Base-by-base conservation (phyloP, 2,797 vertebrate species). In the Buceros bicornis region DNA sequence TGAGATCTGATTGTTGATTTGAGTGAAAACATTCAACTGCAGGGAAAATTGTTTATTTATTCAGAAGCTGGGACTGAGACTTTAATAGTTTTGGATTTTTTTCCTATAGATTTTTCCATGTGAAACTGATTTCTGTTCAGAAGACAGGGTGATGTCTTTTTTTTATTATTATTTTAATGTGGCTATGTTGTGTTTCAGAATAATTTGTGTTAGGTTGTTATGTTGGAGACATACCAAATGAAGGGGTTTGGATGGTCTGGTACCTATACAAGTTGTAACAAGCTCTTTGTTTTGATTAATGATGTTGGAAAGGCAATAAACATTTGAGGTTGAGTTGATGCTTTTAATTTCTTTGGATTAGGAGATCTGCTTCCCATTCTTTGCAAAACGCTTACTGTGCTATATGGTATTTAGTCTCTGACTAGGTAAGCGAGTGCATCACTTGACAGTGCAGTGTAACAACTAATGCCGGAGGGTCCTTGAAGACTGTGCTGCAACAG, bases 11-110 rank as follows among this genome's bases (percentile, higher is more conserved):
- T 97, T n/a, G 12, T 89, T 93, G 91, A 90, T 90, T 96, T 92
- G 95, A 97, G 93, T 91, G 88, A 96, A 97, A 97, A 94, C 90
- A 90, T 95, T 96, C 60, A 90, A 56, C 60, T 88, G 90, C 78
- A 74, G 60, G 77, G 87, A 90, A 94, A 87, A 91, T 48, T 76
- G 81, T 62, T 96, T 97, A 91, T 97, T 98, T 98, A 97, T 97
- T 96, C 91, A 87, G 90, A 96, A 92, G 79, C 71, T 81, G 20
- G 35, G 71, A 90, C 79, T 73, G 61, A 91, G 96, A 74, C 57
- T 95, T 96, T 50, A 87, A 85, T 84, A 79, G 58, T 16, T 70
- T 54, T n/a, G 20, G 47, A 3, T 71, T 73, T 11, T 78, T 76
- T 65, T 54, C 50, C 57, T 90, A n/a, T 94, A 74, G 90, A 84